Conservation (phyloP, 2,797 vertebrate species). For the Onychomys torridus region DNA sequence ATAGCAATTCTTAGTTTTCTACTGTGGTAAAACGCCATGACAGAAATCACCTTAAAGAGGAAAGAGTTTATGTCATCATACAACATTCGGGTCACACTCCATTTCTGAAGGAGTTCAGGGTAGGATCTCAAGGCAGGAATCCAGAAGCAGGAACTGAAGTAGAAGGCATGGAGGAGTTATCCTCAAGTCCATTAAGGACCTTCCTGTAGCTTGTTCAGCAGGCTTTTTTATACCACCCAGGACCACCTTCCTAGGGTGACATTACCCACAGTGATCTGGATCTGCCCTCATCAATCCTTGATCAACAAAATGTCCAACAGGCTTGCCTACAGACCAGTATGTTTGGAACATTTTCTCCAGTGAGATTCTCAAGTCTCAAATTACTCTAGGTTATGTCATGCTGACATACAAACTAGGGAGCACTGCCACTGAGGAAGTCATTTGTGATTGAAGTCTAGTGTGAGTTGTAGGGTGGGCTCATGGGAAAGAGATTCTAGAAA, state of each 20-base stretch:
- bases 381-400: neutral
- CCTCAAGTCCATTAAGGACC: neutral
- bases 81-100: neutral
- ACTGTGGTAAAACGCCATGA: neutral
- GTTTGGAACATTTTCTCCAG: neutral
- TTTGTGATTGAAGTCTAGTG: neutral
- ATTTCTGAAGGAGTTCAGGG: neutral
- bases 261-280: neutral
- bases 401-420: neutral
- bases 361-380: neutral
- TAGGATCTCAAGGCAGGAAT: neutral
- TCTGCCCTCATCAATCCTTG: neutral
- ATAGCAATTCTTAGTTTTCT: neutral
- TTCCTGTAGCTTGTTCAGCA: neutral
- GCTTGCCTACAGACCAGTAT: too few species aligned
- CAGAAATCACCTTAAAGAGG: too few species aligned
- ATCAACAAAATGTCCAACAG: neutral
- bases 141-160: neutral
- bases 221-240: too few species aligned
- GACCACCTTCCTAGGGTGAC: neutral
- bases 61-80: too few species aligned
- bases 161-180: neutral
- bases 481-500: constrained; percentile 27
- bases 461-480: neutral
- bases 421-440: neutral